Evolutionary conservation across 2,113 vertebrate species (phyloP).

Genomic region (Pterocles orientalis): DNA sequence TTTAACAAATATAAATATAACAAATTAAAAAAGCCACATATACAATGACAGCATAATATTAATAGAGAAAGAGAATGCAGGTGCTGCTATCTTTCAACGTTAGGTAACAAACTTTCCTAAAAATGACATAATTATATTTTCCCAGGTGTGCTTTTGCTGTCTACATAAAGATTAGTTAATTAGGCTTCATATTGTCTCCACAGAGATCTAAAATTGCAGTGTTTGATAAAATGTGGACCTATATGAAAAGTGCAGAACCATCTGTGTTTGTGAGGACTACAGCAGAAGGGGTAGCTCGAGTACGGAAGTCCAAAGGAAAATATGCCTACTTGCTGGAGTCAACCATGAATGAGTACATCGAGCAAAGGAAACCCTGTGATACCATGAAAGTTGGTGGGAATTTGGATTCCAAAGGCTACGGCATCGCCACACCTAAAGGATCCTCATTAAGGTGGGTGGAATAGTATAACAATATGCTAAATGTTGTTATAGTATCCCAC

Average conservation of each 20-base stretch:
- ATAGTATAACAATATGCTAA: constrained; percentile 99
- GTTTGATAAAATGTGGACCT: constrained; percentile 99
- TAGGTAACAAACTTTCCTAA: not conserved
- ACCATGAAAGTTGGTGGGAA: constrained; percentile 99
- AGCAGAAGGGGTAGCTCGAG: constrained; percentile 94
- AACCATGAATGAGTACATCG: constrained; percentile 99
- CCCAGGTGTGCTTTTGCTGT: constrained; percentile 14
- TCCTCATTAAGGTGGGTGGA: constrained; percentile 99
- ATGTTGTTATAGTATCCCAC: constrained; percentile 99
- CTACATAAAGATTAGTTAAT: constrained; percentile 44
- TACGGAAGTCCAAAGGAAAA: constrained; percentile 98
- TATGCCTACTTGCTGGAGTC: constrained; percentile 99
- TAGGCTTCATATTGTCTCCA: constrained; percentile 49
- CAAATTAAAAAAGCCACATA: not conserved
- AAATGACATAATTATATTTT: constrained; percentile 1
- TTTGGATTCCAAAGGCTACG: constrained; percentile 99
- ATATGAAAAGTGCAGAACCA: constrained; percentile 98
- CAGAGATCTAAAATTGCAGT: constrained; percentile 99
- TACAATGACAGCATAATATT: not conserved
- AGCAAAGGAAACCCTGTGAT: constrained; percentile 98
- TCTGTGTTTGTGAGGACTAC: constrained; percentile 99
- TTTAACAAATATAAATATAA: not conserved
- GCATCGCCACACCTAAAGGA: constrained; percentile 99
- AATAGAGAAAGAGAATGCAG: not conserved
- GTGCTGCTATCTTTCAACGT: not conserved